Evolutionary conservation across 1,140 invertebrate genomes (phyloP).

Genomic region (Galendromus occidentalis): DNA sequence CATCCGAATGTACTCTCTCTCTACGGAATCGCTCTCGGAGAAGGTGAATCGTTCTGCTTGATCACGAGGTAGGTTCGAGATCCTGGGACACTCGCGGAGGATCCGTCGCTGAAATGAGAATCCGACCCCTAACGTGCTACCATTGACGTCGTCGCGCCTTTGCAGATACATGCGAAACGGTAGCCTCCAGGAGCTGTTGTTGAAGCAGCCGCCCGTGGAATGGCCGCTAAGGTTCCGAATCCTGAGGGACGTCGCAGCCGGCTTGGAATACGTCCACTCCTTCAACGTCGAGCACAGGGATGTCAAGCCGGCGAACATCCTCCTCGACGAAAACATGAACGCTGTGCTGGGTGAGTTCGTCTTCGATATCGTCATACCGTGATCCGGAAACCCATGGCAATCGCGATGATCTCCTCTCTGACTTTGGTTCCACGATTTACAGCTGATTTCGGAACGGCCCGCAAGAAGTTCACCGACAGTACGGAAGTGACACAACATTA

Average conservation of each 20-base stretch:
- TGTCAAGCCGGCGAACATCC: constrained; percentile 95
- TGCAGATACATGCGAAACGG: constrained; percentile 2
- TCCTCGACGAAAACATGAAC: constrained; percentile 55
- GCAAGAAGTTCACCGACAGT: background rate
- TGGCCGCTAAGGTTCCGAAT: background rate
- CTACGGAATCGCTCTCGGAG: background rate
- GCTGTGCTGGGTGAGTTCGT: background rate
- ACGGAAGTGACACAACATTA: background rate
- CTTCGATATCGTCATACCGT: too few relatives aligned
- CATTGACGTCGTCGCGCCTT: too few relatives aligned
- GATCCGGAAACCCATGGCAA: too few relatives aligned
- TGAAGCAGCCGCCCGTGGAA: background rate
- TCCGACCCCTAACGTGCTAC: too few relatives aligned
- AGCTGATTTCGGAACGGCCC: background rate
- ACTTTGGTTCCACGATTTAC: too few relatives aligned
- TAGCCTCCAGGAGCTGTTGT: background rate
- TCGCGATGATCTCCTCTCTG: too few relatives aligned
- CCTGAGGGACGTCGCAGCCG: background rate
- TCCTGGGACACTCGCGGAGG: too few relatives aligned
- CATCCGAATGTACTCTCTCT: background rate
- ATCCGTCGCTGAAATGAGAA: too few relatives aligned
- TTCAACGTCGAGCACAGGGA: constrained; percentile 82
- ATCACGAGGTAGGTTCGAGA: background rate
- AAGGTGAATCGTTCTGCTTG: background rate
- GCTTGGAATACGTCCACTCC: background rate